A percentile compares a stretch with the other conserved stretches of the same genome.
Conservation (phyloP, 2,113 vertebrate species). For the Lathamus discolor region DNA sequence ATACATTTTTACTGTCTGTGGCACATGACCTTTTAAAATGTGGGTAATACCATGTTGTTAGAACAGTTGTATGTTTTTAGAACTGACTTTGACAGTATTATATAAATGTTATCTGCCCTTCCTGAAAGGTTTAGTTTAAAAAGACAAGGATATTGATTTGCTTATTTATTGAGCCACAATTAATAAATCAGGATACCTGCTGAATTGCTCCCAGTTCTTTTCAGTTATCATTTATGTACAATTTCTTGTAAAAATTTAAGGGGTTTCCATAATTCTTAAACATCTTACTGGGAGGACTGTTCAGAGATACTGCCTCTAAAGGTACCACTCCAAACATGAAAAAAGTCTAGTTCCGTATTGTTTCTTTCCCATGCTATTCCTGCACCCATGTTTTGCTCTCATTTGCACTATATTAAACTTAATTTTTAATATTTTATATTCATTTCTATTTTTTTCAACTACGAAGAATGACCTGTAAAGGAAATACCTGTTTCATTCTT, state of each 20-base stretch:
- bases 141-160: not conserved
- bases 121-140: not conserved
- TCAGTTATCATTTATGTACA: not conserved
- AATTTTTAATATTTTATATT: not conserved
- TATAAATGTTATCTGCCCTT: not conserved
- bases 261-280: not conserved
- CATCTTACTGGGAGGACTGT: not conserved
- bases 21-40: not conserved
- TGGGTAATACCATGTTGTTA: not conserved
- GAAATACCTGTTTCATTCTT: not conserved
- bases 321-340: not conserved
- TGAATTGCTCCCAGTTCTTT: not conserved
- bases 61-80: not conserved
- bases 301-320: not conserved
- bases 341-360: not conserved
- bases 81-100: not conserved
- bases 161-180: not conserved
- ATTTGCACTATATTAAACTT: not conserved
- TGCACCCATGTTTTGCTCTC: not conserved
- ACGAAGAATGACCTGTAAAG: not conserved
- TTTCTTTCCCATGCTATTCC: not conserved
- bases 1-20: not conserved
- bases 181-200: not conserved
- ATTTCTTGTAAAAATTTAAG: not conserved
- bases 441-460: not conserved